These are phyloP conservation scores for Cyphomyrus discorhynchus DNA, from an alignment of 2,113 vertebrate genomes.

Conservation along the genomic window DNA sequence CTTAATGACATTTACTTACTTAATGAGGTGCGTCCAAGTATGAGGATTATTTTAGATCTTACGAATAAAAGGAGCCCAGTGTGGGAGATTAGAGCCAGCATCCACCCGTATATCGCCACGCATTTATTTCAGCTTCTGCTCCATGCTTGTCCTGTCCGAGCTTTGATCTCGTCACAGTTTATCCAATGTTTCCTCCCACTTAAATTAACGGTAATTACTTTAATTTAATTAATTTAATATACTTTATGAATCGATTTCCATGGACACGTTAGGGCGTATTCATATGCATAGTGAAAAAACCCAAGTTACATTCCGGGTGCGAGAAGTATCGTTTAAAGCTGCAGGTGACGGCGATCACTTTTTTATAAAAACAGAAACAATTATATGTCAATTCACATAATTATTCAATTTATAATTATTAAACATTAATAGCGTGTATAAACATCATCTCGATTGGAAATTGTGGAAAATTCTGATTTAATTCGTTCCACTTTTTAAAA, in stretches of 20 bases:
- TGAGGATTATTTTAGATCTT: not conserved
- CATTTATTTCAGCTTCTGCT: not conserved
- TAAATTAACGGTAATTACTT: not conserved
- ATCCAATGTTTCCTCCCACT: not conserved
- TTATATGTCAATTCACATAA: not conserved
- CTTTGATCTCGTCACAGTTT: not conserved
- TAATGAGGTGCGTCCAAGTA: not conserved
- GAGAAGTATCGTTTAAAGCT: not conserved
- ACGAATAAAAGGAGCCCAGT: not conserved
- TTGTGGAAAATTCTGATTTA: not conserved
- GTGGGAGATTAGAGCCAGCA: not conserved
- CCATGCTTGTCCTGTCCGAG: not conserved
- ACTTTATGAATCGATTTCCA: not conserved
- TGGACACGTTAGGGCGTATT: not conserved
- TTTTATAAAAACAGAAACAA: not conserved
- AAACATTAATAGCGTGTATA: not conserved
- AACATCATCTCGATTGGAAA: not conserved
- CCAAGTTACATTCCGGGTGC: not conserved
- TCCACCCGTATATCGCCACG: not conserved
- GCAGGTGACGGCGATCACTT: not conserved
- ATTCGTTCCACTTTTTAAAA: not conserved
- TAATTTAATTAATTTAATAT: too few species aligned
- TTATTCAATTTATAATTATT: not conserved
- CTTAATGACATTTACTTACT: not conserved
- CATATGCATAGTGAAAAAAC: not conserved